Conservation (phyloP, 2,888 invertebrate genomes). For the Amphimallon solstitiale region DNA sequence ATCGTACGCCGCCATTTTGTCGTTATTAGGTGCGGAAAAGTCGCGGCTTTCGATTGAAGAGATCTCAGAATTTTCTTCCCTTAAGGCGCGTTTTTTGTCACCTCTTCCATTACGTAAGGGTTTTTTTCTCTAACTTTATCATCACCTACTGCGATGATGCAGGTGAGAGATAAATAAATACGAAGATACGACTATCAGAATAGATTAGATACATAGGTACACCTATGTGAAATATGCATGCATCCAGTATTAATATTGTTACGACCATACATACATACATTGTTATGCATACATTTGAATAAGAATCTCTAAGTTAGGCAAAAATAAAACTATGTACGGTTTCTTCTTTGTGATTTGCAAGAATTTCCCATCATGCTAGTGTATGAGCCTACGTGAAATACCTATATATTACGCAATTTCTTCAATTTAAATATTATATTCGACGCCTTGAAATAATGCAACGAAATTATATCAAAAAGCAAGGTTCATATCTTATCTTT, state of each 20-base stretch:
- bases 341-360: too few species aligned
- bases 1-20: constrained; percentile 16
- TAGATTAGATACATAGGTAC: constrained; percentile 23
- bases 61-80: not conserved
- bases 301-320: too few species aligned
- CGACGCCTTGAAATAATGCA: too few species aligned
- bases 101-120: constrained; percentile 5
- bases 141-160: constrained; percentile 9
- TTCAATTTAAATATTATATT: too few species aligned
- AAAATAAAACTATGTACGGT: not conserved
- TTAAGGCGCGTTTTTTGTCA: constrained; percentile 2
- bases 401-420: too few species aligned
- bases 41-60: not conserved
- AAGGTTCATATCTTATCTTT: too few species aligned
- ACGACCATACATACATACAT: too few species aligned
- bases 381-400: too few species aligned
- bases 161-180: constrained; percentile 30
- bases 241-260: not conserved
- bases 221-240: too few species aligned
- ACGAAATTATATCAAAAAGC: too few species aligned
- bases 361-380: too few species aligned
- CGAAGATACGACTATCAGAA: constrained; percentile 27
- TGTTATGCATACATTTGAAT: too few species aligned
- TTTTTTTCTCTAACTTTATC: not conserved
- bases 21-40: not conserved